phyloP scores from a whole-genome alignment of 2,113 vertebrate species.

The Montifringilla adamsi region DNA sequence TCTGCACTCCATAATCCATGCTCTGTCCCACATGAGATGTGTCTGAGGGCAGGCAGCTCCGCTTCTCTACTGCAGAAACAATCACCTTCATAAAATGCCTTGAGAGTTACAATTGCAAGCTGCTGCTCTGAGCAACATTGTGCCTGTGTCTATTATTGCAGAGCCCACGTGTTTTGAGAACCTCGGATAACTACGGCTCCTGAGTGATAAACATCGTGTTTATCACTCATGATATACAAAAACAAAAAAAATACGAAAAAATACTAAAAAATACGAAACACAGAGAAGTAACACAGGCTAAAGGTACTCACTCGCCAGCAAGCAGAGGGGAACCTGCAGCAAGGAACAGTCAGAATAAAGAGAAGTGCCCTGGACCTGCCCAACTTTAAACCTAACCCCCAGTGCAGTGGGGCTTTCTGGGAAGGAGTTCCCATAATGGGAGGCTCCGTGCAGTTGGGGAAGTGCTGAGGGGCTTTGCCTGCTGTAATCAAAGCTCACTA shows the following conservation, averaged over 20 bases:
- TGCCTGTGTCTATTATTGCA: not conserved
- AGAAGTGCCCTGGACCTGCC: not conserved
- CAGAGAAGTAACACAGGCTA: not conserved
- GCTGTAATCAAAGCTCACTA: not conserved
- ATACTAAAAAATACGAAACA: not conserved
- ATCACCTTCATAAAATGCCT: not conserved
- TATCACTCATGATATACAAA: too few relatives aligned
- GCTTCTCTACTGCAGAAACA: not conserved
- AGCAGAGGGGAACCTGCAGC: not conserved
- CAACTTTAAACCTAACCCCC: not conserved
- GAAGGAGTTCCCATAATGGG: not conserved
- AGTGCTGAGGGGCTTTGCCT: not conserved
- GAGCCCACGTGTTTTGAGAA: fast-evolving
- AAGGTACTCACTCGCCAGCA: not conserved
- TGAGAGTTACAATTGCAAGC: not conserved
- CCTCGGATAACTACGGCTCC: not conserved
- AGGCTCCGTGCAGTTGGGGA: not conserved
- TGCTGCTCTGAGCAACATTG: not conserved
- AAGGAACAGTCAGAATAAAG: not conserved
- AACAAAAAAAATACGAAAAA: too few relatives aligned
- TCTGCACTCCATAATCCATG: fast-evolving
- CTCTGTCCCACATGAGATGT: not conserved
- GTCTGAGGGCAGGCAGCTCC: not conserved
- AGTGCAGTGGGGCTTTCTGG: not conserved
- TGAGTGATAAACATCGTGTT: not conserved